Base-by-base conservation (phyloP, 2,888 invertebrate genomes). In the Automeris io region DNA sequence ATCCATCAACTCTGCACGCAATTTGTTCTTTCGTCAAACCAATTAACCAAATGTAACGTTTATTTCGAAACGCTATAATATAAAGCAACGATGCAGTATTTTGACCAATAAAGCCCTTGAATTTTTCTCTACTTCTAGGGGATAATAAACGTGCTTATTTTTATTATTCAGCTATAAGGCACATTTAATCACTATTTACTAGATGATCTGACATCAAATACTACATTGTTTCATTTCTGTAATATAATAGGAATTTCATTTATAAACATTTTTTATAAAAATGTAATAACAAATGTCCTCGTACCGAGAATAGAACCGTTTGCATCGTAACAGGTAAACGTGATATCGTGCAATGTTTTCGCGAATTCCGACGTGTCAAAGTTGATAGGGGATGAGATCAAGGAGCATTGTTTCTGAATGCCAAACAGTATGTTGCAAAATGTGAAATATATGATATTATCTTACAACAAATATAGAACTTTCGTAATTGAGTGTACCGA, bases 381-480 rank as follows among this genome's bases (percentile, higher is more conserved):
- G 66, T 62, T 69, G 74, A 73, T 72, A 70, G 65, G 65, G 67
- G 69, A 62, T 54, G 56, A 66, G 67, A 66, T 72, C 66, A 61
- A 52, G 57, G 61, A 63, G 69, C 74, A 68, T 69, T 73, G 73
- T 76, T 74, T 68, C 60, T 55, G 51, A 43, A 58, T 59, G 56
- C 62, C 62, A 58, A 70, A 58, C 49, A 59, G 25, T 22, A 22
- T 29, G 34, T 34, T 34, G 9, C 39, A 34, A 45, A 35, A 5
- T 16, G 7, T 4, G 16, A 29, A 13, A 29, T 16, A 29, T 16
- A 8, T n/a, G 16, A 8, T 16, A 16, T 29, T 16, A 5, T 3
- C 19, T 29, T 29, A 16, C n/a, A n/a, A n/a, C n/a, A n/a, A n/a
- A n/a, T n/a, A n/a, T n/a, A n/a, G n/a, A n/a, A n/a, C n/a, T n/a